phyloP scores from a whole-genome alignment of 1,140 invertebrate species.

The Drosophila ficusphila region DNA sequence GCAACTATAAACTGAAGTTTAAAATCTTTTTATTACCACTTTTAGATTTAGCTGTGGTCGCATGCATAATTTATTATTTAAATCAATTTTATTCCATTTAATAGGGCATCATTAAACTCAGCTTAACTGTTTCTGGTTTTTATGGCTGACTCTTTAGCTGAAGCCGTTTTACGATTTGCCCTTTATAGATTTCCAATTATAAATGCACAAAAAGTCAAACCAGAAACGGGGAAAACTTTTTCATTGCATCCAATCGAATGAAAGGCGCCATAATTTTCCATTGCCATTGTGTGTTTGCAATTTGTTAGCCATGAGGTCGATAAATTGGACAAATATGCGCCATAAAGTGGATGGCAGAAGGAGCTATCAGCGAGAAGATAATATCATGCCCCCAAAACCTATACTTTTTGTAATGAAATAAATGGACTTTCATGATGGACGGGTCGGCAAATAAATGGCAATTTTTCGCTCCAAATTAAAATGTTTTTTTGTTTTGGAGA shows the following conservation, averaged over 20 bases:
- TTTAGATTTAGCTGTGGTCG: too few species aligned
- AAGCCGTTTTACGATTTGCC: conserved; percentile 30
- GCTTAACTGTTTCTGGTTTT: conserved; percentile 36
- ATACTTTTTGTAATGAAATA: conserved; percentile 77
- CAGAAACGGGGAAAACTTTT: conserved; percentile 36
- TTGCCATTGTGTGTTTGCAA: conserved; percentile 74
- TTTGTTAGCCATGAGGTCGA: conserved; percentile 73
- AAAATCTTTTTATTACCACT: conserved; percentile 19
- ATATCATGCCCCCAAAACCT: conserved; percentile 45
- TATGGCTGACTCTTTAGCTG: conserved; percentile 15
- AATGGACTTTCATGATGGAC: conserved; percentile 73
- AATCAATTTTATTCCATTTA: conserved; percentile 13
- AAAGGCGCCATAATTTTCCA: conserved; percentile 63
- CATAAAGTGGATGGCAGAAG: conserved; percentile 50
- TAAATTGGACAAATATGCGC: conserved; percentile 75
- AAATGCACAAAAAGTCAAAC: conserved; percentile 48
- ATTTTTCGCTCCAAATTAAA: conserved; percentile 68
- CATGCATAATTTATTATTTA: conserved; percentile 24
- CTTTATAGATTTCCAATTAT: conserved; percentile 63
- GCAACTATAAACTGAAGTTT: too few species aligned
- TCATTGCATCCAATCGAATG: conserved; percentile 54
- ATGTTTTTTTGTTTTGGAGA: conserved; percentile 15
- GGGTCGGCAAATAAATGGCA: conserved; percentile 60
- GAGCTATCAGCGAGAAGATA: conserved; percentile 17
- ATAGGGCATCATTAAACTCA: conserved; percentile 36